A percentile compares a stretch with the other conserved stretches of the same genome.
These are phyloP conservation scores for Scaptomyza graminum DNA, from an alignment of 1,140 invertebrate species.

Conservation along the genomic window DNA sequence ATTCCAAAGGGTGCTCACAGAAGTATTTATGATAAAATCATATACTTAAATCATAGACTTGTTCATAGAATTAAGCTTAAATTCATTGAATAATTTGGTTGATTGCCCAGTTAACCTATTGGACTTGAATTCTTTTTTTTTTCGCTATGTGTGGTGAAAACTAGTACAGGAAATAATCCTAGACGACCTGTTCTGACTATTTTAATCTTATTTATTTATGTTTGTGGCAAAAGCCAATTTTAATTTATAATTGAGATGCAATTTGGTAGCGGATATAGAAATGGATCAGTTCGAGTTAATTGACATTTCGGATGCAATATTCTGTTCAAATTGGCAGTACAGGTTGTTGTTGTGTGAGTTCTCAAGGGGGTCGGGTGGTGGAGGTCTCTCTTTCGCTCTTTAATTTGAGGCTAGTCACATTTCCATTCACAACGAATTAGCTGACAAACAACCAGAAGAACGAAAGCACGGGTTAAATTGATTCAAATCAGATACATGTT, in stretches of 20 bases:
- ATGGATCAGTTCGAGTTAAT: slow-evolving; percentile 39
- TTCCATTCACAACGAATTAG: slow-evolving; percentile 45
- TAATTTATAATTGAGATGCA: slow-evolving; percentile 44
- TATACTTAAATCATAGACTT: no score
- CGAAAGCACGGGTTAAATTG: slow-evolving; percentile 42
- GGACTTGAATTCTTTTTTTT: no score
- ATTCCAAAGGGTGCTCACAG: no score
- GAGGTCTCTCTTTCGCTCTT: background rate
- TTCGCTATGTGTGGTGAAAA: background rate
- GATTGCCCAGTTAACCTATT: no score
- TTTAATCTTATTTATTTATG: slow-evolving; percentile 10
- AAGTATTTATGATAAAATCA: no score
- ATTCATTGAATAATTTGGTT: no score
- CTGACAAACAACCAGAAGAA: slow-evolving; percentile 20
- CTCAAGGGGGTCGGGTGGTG: background rate
- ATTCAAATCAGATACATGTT: slow-evolving; percentile 26
- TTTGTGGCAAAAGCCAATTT: slow-evolving; percentile 42
- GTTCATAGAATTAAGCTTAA: no score
- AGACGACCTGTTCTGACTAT: background rate
- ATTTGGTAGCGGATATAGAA: slow-evolving; percentile 14
- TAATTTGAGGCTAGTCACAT: slow-evolving; percentile 41
- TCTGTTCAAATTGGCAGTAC: slow-evolving; percentile 12
- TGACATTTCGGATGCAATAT: slow-evolving; percentile 45
- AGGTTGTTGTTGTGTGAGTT: background rate
- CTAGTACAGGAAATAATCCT: background rate